phyloP scores from a whole-genome alignment of 1,140 invertebrate species.

The Campoletis sonorensis region DNA sequence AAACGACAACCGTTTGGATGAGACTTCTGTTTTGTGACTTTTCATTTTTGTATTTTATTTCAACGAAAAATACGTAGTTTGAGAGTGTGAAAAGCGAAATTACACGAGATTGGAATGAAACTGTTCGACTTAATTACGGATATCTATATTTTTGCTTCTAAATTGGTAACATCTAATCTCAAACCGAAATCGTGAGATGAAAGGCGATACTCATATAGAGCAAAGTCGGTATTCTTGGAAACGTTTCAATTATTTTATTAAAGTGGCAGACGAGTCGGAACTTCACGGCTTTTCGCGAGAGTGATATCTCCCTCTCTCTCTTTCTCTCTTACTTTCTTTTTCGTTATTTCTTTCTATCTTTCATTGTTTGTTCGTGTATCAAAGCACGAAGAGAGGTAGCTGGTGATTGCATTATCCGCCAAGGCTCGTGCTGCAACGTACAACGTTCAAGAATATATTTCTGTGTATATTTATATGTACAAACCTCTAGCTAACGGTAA shows the following conservation, averaged over 20 bases:
- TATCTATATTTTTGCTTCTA: neutral
- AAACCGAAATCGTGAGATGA: constrained; percentile 10
- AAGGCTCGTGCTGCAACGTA: neutral
- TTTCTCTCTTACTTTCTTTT: neutral
- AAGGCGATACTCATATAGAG: constrained; percentile 25
- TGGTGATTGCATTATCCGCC: constrained; percentile 9
- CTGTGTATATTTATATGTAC: constrained; percentile 2
- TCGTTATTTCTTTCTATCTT: neutral
- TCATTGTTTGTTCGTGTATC: constrained; percentile 18
- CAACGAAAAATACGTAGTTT: neutral
- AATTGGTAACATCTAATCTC: constrained; percentile 25
- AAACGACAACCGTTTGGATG: neutral
- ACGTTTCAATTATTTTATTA: constrained; percentile 37
- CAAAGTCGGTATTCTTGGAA: constrained; percentile 19
- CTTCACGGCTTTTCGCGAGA: constrained; percentile 22
- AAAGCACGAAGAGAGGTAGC: neutral
- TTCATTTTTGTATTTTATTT: neutral
- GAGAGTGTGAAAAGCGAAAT: neutral
- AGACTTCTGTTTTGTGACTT: neutral
- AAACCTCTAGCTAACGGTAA: neutral
- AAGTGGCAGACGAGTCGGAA: constrained; percentile 28
- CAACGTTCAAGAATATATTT: neutral
- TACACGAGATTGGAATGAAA: neutral
- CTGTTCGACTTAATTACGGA: neutral
- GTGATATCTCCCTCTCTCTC: neutral